Evolutionary conservation across 2,113 vertebrate species (phyloP).

Genomic region (Meriones unguiculatus): DNA sequence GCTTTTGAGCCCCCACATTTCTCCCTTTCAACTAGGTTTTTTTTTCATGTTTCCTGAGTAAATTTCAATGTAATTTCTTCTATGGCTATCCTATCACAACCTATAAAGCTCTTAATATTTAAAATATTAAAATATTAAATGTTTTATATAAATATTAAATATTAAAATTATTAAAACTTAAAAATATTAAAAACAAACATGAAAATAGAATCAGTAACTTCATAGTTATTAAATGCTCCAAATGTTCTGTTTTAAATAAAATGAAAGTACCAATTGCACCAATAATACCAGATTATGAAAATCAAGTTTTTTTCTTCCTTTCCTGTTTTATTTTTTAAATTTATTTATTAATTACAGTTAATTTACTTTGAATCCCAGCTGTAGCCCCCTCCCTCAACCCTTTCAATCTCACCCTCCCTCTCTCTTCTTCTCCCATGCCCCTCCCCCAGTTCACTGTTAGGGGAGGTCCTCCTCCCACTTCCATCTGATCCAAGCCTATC

Average conservation of each 20-base stretch:
- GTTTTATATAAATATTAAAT: not conserved
- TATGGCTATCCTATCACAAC: not conserved
- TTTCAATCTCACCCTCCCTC: no score
- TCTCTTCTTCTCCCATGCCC: no score
- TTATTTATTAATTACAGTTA: no score
- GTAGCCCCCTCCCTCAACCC: no score
- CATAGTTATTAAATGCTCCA: not conserved
- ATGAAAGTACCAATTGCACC: not conserved
- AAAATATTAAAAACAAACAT: not conserved
- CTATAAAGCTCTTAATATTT: not conserved
- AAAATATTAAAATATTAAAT: not conserved
- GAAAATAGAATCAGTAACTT: not conserved
- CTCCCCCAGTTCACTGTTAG: no score
- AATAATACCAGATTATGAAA: not conserved
- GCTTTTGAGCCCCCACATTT: not conserved
- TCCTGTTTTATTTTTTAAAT: no score
- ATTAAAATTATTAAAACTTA: no score
- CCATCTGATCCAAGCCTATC: no score
- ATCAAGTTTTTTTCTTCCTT: not conserved
- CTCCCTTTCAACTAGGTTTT: not conserved
- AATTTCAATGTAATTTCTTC: slow-evolving; percentile 16
- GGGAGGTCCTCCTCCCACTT: no score
- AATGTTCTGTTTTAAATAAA: slow-evolving; percentile 7
- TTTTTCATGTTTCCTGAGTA: not conserved
- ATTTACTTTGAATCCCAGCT: no score